phyloP scores from a whole-genome alignment of 2,113 vertebrate species.

The Numenius arquata region DNA sequence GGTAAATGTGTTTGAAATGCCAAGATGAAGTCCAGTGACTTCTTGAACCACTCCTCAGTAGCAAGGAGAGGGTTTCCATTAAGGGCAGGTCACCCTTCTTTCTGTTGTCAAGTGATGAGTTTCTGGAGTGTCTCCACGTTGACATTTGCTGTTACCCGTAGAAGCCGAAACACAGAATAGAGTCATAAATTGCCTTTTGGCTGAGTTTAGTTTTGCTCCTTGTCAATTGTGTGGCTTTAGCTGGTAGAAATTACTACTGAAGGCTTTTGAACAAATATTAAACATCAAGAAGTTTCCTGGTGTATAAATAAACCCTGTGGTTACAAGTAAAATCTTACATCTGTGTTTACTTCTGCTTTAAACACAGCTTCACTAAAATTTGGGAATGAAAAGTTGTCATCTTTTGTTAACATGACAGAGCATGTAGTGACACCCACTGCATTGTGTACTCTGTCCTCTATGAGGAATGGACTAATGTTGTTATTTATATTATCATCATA shows the following conservation, averaged over 20 bases:
- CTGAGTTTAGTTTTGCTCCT: background rate
- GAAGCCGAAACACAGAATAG: background rate
- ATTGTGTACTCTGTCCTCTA: background rate
- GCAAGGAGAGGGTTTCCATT: background rate
- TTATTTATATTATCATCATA: background rate
- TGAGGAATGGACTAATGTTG: background rate
- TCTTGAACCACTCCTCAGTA: background rate
- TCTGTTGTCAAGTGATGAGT: background rate
- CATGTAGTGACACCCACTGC: background rate
- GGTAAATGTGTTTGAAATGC: constrained; percentile 18
- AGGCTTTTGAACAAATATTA: constrained; percentile 27
- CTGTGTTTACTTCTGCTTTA: background rate
- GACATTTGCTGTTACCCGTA: background rate
- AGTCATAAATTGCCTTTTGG: constrained; percentile 20
- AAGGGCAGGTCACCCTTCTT: constrained; percentile 1
- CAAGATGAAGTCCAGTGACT: constrained; percentile 13
- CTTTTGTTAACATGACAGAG: background rate
- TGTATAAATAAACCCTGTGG: background rate
- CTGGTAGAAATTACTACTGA: background rate
- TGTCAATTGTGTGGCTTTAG: background rate
- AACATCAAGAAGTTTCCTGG: background rate
- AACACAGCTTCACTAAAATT: background rate
- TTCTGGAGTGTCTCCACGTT: background rate
- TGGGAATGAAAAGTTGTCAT: background rate
- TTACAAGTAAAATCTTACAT: background rate